Base-by-base conservation (phyloP, 2,113 vertebrate genomes). In the Hippocampus abdominalis region DNA sequence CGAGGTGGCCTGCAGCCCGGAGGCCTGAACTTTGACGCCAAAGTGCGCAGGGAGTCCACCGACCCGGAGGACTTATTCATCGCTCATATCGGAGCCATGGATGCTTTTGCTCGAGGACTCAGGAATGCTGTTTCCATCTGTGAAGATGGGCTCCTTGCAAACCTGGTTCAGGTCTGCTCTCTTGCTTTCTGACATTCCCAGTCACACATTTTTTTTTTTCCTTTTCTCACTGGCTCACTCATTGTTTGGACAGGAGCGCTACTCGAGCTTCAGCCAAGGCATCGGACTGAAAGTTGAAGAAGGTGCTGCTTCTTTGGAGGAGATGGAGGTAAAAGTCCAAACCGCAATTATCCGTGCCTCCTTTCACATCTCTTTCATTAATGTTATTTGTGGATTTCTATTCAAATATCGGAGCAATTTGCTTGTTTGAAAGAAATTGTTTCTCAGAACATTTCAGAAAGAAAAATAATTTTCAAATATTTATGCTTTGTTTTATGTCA, bases 11-110 rank as follows among this genome's bases (percentile, higher is more conserved):
- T 91, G 65, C 90, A 88, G 81, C 86, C 86, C 3, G 87, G 86
- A 65, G 89, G 89, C 3, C 79, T 90, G 71, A 92, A 91, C 80
- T 89, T 91, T 70, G 88, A 90, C 18, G 88, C 88, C 6, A 92
- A 90, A 68, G 83, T 86, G 44, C 84, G 84, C 60, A 81, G 84
- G 54, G 90, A 90, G 76, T 91, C 88, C 29, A 88, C 87, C 6
- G 86, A 91, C 71, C 78, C 81, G 59, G 87, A 88, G 53, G 90
- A 91, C 79, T 74, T 91, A 67, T 88, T 91, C 64, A 88, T 90
- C 13, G 87, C 87, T 69, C 90, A 90, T 78, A 82, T 90, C 11
- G 83, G 82, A 36, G 88, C 88, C 67, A 89, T 90, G 89, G 90
- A 91, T 16, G 65, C 87, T 40, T 92, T 92, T 2, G 89, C 89